Evolutionary conservation across 2,113 vertebrate species (phyloP), one percentile per base, ranked within the genome.

Genomic region (Plecotus auritus): DNA sequence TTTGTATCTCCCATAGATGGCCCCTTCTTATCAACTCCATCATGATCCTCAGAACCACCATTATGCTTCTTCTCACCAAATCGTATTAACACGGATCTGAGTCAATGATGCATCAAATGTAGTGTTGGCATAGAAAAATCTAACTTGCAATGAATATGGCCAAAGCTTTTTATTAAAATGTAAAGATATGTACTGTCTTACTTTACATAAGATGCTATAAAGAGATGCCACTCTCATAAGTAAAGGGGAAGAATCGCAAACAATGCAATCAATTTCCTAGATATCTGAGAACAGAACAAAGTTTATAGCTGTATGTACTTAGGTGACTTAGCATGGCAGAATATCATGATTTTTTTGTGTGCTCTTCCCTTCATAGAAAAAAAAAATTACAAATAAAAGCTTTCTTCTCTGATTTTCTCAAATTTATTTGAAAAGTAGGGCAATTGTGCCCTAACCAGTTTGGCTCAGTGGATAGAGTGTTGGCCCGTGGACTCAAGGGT

Each of bases 161-260:
- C 82, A 94, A 95, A 74, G 30, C 30, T 47, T 88, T 84, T 91
- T 54, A 86, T 73, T 78, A 77, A 88, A 85, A 67, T 42, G 14
- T 84, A 67, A 86, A 89, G 51, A 49, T 77, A 67, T 9, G 4
- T 18, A 51, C 22, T 83, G 7, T 47, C 72, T 89, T 91, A 67
- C 67, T 87, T 81, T 80, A 45, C 35, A 28, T 18, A n/a, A 9
- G 26, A 51, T 69, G 18, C 32, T 78, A 47, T 4, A 42, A 87
- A 92, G 67, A 76, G 4, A 91, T 13, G 35, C 13, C 45, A 90
- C 16, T 83, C 66, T 45, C 80, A 59, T 81, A 87, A 92, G 49
- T 40, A 81, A 86, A 94, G 13, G 28, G 18, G 2, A 93, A 83
- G 7, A 77, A 28, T 37, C 49, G 1, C n/a, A 7, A 85, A 90